These are phyloP conservation scores for Arbacia lixula DNA, from an alignment of 53 echinoderm and acorn worm species.

Conservation along the genomic window DNA sequence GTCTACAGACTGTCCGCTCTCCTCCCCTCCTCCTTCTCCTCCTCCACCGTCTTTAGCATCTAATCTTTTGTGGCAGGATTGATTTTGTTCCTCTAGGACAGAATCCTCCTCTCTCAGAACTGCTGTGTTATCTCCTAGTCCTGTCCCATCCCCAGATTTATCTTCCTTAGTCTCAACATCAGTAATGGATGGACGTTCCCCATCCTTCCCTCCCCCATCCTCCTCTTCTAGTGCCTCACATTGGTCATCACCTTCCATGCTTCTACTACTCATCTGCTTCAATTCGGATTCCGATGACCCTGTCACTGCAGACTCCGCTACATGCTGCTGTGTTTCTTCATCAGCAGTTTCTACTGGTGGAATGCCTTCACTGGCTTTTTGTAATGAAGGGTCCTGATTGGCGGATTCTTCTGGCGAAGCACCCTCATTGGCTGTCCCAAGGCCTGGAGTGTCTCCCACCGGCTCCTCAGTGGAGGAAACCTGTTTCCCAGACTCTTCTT, in stretches of 20 bases:
- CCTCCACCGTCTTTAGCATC: no score
- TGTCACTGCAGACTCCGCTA: background rate
- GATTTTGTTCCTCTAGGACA: background rate
- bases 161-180: background rate
- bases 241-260: background rate
- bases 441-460: no score
- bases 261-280: background rate
- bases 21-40: no score
- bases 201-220: background rate
- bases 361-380: no score
- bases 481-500: no score
- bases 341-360: no score
- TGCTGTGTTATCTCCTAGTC: background rate
- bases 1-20: no score
- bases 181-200: no score
- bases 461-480: no score
- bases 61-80: no score
- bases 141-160: background rate
- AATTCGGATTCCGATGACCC: background rate
- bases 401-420: background rate
- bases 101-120: no score
- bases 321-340: background rate
- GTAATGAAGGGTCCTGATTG: no score
- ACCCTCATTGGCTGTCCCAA: background rate
- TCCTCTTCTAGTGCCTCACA: background rate